These are phyloP conservation scores for Sinotaia quadrata DNA, from an alignment of 2,888 invertebrate genomes.

Conservation along the genomic window DNA sequence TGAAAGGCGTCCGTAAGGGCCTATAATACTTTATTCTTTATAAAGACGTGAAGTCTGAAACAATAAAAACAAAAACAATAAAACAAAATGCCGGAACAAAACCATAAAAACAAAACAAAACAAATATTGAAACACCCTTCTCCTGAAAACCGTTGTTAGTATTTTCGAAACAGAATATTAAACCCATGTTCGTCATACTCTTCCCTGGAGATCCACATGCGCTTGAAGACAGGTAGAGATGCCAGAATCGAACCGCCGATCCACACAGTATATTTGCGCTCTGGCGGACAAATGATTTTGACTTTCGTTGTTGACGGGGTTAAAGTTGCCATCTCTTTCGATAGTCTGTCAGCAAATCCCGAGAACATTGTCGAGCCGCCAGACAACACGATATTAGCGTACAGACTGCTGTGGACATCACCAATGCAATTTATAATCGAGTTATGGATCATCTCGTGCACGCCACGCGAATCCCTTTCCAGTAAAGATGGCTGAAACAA, in stretches of 20 bases:
- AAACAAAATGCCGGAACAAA: no score
- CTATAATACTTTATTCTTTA: no score
- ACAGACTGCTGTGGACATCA: slow-evolving; percentile 69
- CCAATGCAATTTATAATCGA: slow-evolving; percentile 61
- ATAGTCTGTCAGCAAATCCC: slow-evolving; percentile 97
- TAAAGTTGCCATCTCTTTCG: slow-evolving; percentile 94
- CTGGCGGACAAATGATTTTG: slow-evolving; percentile 64
- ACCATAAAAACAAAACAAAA: no score
- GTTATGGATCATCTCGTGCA: slow-evolving; percentile 56
- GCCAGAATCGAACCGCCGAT: slow-evolving; percentile 66
- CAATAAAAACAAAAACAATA: no score
- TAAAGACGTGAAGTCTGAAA: no score
- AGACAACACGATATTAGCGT: slow-evolving; percentile 83
- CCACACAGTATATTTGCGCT: slow-evolving; percentile 75
- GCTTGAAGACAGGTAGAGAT: slow-evolving; percentile 79
- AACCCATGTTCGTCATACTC: slow-evolving; percentile 96
- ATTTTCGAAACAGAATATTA: slow-evolving; percentile 96
- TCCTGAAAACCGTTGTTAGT: no score
- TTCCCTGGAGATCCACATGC: slow-evolving; percentile 58
- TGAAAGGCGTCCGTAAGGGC: no score
- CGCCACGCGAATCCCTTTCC: slow-evolving; percentile 76
- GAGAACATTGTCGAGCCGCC: slow-evolving; percentile 98
- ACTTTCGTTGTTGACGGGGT: slow-evolving; percentile 79
- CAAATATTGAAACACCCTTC: no score
- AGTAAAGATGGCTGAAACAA: slow-evolving; percentile 76